Evolutionary conservation across 2,113 vertebrate species (phyloP).

Genomic region (Galbula dea): DNA sequence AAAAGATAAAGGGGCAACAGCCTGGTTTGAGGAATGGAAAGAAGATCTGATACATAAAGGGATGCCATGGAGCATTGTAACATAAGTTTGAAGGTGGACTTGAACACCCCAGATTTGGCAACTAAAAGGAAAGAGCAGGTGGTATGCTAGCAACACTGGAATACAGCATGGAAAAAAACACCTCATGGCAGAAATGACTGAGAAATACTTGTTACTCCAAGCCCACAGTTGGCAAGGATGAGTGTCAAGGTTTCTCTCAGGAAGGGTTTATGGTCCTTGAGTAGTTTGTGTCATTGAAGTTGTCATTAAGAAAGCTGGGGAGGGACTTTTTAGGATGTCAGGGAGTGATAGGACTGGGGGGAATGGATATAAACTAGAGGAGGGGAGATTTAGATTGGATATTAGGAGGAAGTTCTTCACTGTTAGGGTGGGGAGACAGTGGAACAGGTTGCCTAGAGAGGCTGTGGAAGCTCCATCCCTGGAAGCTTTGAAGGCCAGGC

Average conservation of each 20-base stretch:
- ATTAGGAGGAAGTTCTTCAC: no score
- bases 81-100: constrained; percentile 8
- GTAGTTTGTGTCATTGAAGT: neutral
- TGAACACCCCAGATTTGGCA: neutral
- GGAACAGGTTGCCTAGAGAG: no score
- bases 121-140: constrained; percentile 20
- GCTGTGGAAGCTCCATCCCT: no score
- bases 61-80: neutral
- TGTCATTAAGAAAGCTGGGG: no score
- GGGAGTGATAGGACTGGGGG: no score
- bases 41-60: neutral
- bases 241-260: neutral
- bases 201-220: neutral
- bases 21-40: constrained; percentile 11
- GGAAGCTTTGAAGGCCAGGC: no score
- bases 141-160: neutral
- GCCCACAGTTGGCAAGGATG: neutral
- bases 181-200: neutral
- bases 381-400: no score
- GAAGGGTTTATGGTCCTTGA: neutral
- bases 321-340: no score
- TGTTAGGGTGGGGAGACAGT: no score
- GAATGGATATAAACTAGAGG: no score
- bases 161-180: neutral
- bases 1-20: constrained; percentile 32